A percentile compares a stretch with the other conserved stretches of the same genome.
phyloP scores from a whole-genome alignment of 2,113 vertebrate species.

The Pipra filicauda region DNA sequence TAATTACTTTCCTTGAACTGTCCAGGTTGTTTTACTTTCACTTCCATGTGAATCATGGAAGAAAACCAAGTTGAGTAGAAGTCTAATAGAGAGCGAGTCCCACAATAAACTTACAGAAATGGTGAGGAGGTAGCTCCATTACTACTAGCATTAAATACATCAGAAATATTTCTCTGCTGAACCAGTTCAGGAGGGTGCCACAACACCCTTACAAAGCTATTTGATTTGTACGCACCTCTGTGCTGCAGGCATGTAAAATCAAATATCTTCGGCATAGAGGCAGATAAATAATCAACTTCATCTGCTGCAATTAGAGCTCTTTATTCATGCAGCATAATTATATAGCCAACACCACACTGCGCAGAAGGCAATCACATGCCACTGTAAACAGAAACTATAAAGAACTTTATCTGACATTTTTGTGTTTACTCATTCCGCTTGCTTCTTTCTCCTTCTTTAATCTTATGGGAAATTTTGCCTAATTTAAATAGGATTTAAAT shows the following conservation, averaged over 20 bases:
- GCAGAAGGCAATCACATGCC: slow-evolving; percentile 33
- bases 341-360: not conserved
- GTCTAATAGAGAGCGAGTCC: not conserved
- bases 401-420: slow-evolving; percentile 47
- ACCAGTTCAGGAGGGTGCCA: accelerated
- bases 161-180: not conserved
- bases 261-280: not conserved
- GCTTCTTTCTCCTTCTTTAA: not conserved
- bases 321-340: not conserved
- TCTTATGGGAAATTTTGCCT: slow-evolving; percentile 40
- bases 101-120: not conserved
- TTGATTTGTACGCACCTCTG: not conserved
- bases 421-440: not conserved
- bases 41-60: not conserved
- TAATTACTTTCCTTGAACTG: not conserved
- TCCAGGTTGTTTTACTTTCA: not conserved
- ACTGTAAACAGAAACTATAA: slow-evolving; percentile 16
- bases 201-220: not conserved
- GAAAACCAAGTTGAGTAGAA: not conserved
- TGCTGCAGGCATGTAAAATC: not conserved
- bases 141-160: not conserved
- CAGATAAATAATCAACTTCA: not conserved
- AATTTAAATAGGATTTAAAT: slow-evolving; percentile 56
- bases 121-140: not conserved
- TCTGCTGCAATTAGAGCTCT: not conserved